These are phyloP conservation scores for Trachelus troglodyta DNA, from an alignment of 2,888 invertebrate species.

Conservation along the genomic window DNA sequence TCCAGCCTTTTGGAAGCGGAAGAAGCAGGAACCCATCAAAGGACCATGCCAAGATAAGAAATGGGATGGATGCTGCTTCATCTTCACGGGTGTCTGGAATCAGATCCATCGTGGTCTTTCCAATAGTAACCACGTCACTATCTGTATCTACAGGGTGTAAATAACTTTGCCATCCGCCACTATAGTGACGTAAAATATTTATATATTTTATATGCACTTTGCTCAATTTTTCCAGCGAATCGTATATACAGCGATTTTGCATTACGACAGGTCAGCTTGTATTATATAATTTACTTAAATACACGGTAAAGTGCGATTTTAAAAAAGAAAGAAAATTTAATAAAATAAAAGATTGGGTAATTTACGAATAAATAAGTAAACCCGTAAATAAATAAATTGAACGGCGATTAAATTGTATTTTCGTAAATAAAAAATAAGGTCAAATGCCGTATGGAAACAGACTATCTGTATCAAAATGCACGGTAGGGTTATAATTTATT, in stretches of 20 bases:
- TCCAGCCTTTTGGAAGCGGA: background rate
- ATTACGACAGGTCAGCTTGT: no score
- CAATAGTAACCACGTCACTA: background rate
- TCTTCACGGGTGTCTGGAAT: background rate
- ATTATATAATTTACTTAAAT: no score
- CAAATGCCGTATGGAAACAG: background rate
- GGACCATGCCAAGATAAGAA: background rate
- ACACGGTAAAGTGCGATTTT: no score
- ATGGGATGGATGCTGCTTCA: no score
- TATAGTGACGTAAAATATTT: background rate
- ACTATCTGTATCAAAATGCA: no score
- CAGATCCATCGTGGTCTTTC: background rate
- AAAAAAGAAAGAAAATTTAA: no score
- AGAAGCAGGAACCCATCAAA: background rate
- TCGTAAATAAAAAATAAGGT: background rate
- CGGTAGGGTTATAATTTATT: background rate
- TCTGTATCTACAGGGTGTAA: background rate
- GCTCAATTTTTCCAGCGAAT: background rate
- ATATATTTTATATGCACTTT: background rate
- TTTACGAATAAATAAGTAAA: background rate
- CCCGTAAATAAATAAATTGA: background rate
- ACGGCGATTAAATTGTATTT: background rate
- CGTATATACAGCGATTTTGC: no score
- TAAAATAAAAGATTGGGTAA: background rate
- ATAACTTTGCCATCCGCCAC: background rate